These are phyloP conservation scores for Scaptomyza cyrtandrae DNA, from an alignment of 2,888 invertebrate species.

Conservation along the genomic window DNA sequence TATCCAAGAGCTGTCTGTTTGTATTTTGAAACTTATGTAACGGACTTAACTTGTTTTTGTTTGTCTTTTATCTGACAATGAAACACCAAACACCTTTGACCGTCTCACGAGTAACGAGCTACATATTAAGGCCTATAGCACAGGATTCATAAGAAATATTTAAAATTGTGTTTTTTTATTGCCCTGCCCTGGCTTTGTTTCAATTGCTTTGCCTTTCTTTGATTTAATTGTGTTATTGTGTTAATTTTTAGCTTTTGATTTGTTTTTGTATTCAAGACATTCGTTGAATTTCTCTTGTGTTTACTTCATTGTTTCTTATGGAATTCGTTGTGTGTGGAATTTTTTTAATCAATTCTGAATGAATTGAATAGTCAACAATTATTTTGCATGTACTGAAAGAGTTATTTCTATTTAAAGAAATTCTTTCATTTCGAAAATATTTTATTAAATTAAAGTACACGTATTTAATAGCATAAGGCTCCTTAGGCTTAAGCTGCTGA, in stretches of 20 bases:
- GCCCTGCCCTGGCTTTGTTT: slow-evolving; percentile 14
- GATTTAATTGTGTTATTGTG: slow-evolving; percentile 18
- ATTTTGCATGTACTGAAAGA: not conserved
- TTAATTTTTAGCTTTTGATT: slow-evolving; percentile 17
- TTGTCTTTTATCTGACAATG: too few species aligned
- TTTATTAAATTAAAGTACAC: not conserved
- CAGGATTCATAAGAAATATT: slow-evolving; percentile 16
- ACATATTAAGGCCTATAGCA: slow-evolving; percentile 15
- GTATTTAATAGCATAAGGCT: not conserved
- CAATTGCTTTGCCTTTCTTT: slow-evolving; percentile 15
- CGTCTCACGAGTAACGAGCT: slow-evolving; percentile 13
- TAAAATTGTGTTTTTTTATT: slow-evolving; percentile 41
- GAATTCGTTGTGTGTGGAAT: not conserved
- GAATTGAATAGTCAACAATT: not conserved
- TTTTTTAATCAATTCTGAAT: not conserved
- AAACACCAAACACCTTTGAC: slow-evolving; percentile 14
- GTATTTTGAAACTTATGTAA: not conserved
- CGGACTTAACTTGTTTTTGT: not conserved
- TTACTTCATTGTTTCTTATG: not conserved
- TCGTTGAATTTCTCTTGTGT: not conserved
- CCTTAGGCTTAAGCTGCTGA: not conserved
- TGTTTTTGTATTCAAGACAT: not conserved
- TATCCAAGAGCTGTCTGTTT: not conserved
- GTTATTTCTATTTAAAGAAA: not conserved
- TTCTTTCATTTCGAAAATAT: not conserved